A percentile compares a stretch with the other conserved stretches of the same genome.
phyloP scores from a whole-genome alignment of 2,797 vertebrate species.

The Danio aesculapii region DNA sequence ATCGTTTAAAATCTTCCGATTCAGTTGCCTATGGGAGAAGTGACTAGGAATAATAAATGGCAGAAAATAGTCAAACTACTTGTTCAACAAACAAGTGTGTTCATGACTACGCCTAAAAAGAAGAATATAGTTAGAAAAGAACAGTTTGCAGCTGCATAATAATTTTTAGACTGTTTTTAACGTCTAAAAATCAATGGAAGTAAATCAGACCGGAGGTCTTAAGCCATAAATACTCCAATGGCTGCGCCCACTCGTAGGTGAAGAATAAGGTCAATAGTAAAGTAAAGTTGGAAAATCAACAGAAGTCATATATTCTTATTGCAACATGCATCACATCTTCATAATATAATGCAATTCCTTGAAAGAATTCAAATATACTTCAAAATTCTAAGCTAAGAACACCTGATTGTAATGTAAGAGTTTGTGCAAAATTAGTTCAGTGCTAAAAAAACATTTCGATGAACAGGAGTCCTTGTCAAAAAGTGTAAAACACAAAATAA shows the following conservation, averaged over 20 bases:
- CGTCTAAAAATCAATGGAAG: too few species aligned
- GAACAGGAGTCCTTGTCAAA: neutral
- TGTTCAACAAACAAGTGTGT: too few species aligned
- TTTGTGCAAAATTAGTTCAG: neutral
- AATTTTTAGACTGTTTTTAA: too few species aligned
- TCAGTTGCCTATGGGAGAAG: too few species aligned
- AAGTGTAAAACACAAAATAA: neutral
- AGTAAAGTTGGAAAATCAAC: neutral
- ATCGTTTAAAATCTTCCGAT: too few species aligned
- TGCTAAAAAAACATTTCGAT: neutral
- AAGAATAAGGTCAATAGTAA: too few species aligned
- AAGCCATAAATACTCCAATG: too few species aligned
- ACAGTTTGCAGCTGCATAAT: neutral
- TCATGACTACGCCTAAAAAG: neutral
- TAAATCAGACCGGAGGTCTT: too few species aligned
- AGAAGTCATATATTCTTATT: slow-evolving; percentile 9
- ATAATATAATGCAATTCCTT: slow-evolving; percentile 2
- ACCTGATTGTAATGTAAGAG: neutral
- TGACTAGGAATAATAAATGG: too few species aligned
- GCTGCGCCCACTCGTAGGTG: too few species aligned
- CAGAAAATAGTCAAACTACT: too few species aligned
- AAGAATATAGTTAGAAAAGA: neutral
- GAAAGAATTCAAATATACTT: neutral
- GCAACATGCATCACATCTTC: slow-evolving; percentile 24
- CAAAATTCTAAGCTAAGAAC: neutral